phyloP scores from a whole-genome alignment of 2,113 vertebrate species.

The Cottus gobio region DNA sequence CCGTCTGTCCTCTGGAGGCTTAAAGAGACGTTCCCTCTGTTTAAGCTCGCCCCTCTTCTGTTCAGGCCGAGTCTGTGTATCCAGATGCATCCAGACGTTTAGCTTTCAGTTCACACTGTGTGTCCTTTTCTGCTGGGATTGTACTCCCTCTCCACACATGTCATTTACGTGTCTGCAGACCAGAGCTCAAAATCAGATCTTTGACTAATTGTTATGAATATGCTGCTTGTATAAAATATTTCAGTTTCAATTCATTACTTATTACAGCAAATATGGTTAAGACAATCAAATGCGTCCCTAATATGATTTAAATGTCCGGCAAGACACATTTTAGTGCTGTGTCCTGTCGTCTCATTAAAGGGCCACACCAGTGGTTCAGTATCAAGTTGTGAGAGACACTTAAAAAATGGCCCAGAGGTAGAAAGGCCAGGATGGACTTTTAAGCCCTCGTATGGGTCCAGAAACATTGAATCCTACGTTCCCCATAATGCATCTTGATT shows the following conservation, averaged over 20 bases:
- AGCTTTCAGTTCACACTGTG: background rate
- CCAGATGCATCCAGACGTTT: background rate
- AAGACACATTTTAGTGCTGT: background rate
- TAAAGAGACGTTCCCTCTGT: slow-evolving; percentile 2
- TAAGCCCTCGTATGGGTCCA: background rate
- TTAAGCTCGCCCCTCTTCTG: background rate
- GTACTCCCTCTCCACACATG: background rate
- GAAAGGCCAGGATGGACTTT: background rate
- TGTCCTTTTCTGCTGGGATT: background rate
- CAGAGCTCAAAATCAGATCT: background rate
- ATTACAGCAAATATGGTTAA: background rate
- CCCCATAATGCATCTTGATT: background rate
- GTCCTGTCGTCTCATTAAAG: background rate
- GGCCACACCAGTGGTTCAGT: background rate
- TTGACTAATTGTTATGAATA: background rate
- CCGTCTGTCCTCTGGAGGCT: slow-evolving; percentile 14
- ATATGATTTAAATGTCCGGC: background rate
- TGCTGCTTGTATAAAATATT: background rate
- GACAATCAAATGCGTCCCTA: background rate
- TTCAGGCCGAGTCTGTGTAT: background rate
- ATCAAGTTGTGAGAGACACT: background rate
- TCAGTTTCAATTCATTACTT: background rate
- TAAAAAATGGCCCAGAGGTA: background rate
- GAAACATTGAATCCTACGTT: background rate
- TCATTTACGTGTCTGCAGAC: slow-evolving; percentile 3